These are phyloP conservation scores for Bucorvus abyssinicus DNA, from an alignment of 2,797 vertebrate species.

Conservation along the genomic window DNA sequence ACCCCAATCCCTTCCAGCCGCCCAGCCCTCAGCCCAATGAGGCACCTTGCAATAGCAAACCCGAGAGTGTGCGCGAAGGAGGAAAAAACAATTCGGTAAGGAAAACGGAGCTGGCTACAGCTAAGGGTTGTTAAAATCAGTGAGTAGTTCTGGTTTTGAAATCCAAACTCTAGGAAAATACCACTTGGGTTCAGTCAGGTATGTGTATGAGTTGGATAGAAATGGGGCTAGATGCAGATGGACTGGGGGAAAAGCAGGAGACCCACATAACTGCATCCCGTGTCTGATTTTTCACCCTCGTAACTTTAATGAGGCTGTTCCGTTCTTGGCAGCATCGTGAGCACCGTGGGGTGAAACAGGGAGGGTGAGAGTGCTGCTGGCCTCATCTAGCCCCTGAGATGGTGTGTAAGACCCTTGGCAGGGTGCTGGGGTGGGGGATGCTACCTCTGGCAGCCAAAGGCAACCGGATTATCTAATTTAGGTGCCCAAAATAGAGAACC, in stretches of 20 bases:
- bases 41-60: conserved; percentile 73
- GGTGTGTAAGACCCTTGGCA: accelerated
- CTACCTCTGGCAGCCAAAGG: not conserved
- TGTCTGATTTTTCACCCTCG: not conserved
- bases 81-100: conserved; percentile 74
- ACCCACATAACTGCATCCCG: not conserved
- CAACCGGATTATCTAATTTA: not conserved
- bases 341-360: accelerated
- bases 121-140: not conserved
- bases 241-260: not conserved
- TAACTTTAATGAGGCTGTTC: not conserved
- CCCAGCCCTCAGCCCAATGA: conserved; percentile 77
- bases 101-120: conserved; percentile 53
- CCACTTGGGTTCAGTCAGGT: not conserved
- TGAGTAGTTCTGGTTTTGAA: not conserved
- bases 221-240: not conserved
- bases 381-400: accelerated
- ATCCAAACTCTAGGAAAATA: accelerated
- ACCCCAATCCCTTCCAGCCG: conserved; percentile 68
- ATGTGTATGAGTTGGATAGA: accelerated
- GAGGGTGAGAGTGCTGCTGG: not conserved
- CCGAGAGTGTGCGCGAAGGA: conserved; percentile 68
- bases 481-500: not conserved
- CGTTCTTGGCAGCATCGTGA: accelerated
- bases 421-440: not conserved